Evolutionary conservation across 2,888 invertebrate genomes (phyloP), one percentile per base, ranked within the genome.

Genomic region (Hyposoter didymator): DNA sequence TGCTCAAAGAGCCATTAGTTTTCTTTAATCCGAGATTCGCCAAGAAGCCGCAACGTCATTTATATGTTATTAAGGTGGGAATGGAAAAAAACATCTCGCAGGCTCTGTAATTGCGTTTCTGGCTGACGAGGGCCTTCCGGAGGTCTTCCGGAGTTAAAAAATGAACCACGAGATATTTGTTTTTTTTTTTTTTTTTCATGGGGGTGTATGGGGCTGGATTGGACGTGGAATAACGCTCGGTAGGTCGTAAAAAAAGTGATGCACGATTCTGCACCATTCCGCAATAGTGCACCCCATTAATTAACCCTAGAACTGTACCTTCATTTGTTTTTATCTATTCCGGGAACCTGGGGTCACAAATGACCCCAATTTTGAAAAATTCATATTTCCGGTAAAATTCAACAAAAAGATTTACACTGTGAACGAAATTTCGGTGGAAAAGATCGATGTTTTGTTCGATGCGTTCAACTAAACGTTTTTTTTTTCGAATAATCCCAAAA

Each of bases 21-120:
- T 84, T 82, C 87, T 87, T 86, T 86, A 87, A 86, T 86, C 86
- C 87, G 80, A 84, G 84, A 74, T 82, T 79, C 76, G 72, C 82
- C 79, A 78, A 84, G 74, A 78, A 84, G 74, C 78, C 67, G 82
- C 78, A 86, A 82, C 84, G 78, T 86, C 83, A 84, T 87, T 85
- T 80, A 80, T 86, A 85, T 72, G 69, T 84, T 84, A 87, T 87
- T 86, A 86, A 78, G 82, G 79, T 79, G 76, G 45, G 47, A 73
- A 28, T 49, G 10, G 39, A 69, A 52, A 69, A 45, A 67, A 69
- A 43, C 45, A 39, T 47, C 62, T 55, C 35, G 32, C 7, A 19
- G 59, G 19, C 59, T 47, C n/a, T 52, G 32, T 28, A 52, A 69
- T 39, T 59, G 66, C 39, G 52, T 67, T 76, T 52, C 22, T 52